phyloP scores from a whole-genome alignment of 2,113 vertebrate genomes.

The Oryzias woworae region DNA sequence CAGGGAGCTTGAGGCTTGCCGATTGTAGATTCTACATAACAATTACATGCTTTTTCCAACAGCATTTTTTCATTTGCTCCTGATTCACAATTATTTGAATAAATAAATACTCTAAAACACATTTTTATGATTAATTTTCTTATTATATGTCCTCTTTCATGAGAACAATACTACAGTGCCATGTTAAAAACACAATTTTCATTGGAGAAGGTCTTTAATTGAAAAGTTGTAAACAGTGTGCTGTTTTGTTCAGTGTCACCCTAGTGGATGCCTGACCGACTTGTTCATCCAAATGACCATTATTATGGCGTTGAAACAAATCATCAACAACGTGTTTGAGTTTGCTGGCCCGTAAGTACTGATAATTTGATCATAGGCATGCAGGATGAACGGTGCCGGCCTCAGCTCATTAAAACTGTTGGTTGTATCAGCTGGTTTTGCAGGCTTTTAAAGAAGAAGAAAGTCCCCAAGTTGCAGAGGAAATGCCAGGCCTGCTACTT shows the following conservation, averaged over 20 bases:
- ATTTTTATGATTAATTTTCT: too few species aligned
- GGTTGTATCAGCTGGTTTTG: slow-evolving; percentile 55
- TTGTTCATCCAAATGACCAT: slow-evolving; percentile 95
- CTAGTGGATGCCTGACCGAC: slow-evolving; percentile 94
- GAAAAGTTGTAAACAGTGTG: background rate
- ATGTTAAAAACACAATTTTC: too few species aligned
- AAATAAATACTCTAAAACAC: too few species aligned
- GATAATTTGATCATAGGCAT: background rate
- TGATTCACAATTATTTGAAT: too few species aligned
- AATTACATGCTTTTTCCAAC: too few species aligned
- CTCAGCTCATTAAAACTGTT: slow-evolving; percentile 2
- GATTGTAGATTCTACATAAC: too few species aligned
- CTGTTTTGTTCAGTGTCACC: slow-evolving; percentile 83
- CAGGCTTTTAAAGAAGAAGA: slow-evolving; percentile 69
- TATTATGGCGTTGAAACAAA: slow-evolving; percentile 93
- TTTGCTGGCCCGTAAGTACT: slow-evolving; percentile 85
- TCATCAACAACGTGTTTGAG: slow-evolving; percentile 87
- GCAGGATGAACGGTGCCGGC: background rate
- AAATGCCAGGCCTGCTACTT: slow-evolving; percentile 76
- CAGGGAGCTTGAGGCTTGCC: too few species aligned
- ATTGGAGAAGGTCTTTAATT: too few species aligned
- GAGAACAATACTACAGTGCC: too few species aligned
- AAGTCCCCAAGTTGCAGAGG: slow-evolving; percentile 71
- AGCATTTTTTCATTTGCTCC: too few species aligned
- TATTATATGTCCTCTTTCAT: too few species aligned